phyloP scores from a whole-genome alignment of 2,113 vertebrate species.

The Capreolus pygargus region DNA sequence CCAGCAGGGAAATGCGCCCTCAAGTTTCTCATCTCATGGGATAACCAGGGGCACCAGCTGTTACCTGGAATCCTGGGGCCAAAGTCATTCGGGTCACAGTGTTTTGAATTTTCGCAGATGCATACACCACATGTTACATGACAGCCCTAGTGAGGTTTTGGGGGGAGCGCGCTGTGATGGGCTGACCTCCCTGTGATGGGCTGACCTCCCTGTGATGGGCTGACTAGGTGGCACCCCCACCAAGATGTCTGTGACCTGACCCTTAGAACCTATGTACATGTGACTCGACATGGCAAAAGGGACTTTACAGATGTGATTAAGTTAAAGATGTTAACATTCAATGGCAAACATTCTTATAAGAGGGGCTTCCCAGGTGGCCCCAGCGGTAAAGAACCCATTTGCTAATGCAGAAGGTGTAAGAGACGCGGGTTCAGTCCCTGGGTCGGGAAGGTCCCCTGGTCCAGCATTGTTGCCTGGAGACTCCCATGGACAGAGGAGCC shows the following conservation, averaged over 20 bases:
- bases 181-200: neutral
- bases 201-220: neutral
- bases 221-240: neutral
- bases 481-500: neutral
- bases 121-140: neutral
- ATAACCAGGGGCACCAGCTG: rapidly evolving
- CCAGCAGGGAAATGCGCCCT: neutral
- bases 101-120: neutral
- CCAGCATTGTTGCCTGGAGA: neutral
- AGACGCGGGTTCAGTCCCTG: neutral
- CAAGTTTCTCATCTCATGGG: neutral
- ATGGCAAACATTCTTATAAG: neutral
- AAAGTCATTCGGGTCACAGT: too few relatives aligned
- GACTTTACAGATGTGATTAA: neutral
- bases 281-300: neutral
- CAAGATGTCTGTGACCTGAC: neutral
- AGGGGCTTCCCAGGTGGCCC: neutral
- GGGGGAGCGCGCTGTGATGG: too few relatives aligned
- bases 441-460: neutral
- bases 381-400: neutral
- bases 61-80: neutral
- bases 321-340: neutral
- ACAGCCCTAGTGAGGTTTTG: neutral
- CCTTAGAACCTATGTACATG: neutral
- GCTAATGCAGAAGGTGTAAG: neutral